These are phyloP conservation scores for Gonatopus flavifemur DNA, from an alignment of 1,140 invertebrate species.

Conservation along the genomic window DNA sequence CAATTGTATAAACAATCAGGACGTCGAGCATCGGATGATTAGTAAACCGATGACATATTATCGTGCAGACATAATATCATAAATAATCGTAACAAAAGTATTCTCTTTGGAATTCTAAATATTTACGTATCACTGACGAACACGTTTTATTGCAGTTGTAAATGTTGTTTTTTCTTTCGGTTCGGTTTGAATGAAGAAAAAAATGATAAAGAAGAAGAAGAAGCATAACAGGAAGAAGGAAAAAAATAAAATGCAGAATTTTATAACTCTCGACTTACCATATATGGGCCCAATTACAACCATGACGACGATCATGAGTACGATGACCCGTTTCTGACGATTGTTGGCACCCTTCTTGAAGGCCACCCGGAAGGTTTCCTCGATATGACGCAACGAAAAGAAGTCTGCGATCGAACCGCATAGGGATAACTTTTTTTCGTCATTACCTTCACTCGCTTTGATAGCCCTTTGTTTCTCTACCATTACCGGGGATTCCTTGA, in stretches of 20 bases:
- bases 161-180: no score
- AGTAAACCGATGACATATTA: no score
- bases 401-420: conserved; percentile 62
- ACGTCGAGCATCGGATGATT: no score
- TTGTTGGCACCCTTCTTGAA: conserved; percentile 75
- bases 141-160: no score
- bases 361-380: conserved; percentile 73
- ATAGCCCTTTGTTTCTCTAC: conserved; percentile 32
- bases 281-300: conserved; percentile 81
- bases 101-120: no score
- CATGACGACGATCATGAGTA: conserved; percentile 78
- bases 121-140: no score
- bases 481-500: conserved; percentile 59
- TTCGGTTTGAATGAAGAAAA: background rate
- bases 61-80: no score
- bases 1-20: no score
- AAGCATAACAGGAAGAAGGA: background rate
- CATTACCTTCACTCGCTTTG: conserved; percentile 23
- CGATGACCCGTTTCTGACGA: conserved; percentile 68
- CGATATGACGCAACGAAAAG: conserved; percentile 72
- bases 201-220: background rate
- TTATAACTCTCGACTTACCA: conserved; percentile 59
- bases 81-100: no score
- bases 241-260: background rate
- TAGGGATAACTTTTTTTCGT: conserved; percentile 33